Evolutionary conservation across 2,113 vertebrate genomes (phyloP).

Genomic region (Cichladusa arquata): DNA sequence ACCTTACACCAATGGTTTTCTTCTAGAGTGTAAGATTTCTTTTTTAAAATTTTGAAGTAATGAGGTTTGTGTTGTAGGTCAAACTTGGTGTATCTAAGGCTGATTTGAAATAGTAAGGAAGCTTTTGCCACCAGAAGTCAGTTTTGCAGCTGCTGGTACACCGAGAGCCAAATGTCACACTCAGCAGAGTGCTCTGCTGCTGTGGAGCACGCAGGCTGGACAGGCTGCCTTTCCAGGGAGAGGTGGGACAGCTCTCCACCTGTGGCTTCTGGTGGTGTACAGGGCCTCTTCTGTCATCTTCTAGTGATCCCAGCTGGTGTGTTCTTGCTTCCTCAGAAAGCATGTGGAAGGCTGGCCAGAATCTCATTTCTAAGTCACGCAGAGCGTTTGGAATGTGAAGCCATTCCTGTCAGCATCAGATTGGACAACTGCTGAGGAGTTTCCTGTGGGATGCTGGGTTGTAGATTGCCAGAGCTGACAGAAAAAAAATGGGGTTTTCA

Average conservation of each 20-base stretch:
- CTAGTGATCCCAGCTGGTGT: not conserved
- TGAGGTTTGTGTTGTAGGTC: not conserved
- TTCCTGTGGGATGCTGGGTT: not conserved
- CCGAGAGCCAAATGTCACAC: fast-evolving
- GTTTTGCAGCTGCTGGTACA: not conserved
- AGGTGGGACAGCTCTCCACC: not conserved
- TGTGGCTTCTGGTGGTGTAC: not conserved
- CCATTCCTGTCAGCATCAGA: not conserved
- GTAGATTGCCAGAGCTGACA: not conserved
- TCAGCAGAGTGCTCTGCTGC: not conserved
- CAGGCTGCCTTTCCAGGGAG: not conserved
- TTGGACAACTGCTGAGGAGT: not conserved
- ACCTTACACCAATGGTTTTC: not conserved
- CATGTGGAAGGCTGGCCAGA: not conserved
- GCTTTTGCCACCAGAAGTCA: not conserved
- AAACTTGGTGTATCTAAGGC: not conserved
- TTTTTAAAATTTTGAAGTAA: not conserved
- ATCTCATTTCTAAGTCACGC: not conserved
- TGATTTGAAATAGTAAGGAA: not conserved
- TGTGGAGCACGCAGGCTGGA: fast-evolving
- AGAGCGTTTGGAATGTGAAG: not conserved
- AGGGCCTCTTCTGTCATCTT: not conserved
- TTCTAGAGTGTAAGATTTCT: not conserved
- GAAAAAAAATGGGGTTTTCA: not conserved
- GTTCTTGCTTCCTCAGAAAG: not conserved